Conservation (phyloP, 2,113 vertebrate genomes). For the Herpetotheres cachinnans region DNA sequence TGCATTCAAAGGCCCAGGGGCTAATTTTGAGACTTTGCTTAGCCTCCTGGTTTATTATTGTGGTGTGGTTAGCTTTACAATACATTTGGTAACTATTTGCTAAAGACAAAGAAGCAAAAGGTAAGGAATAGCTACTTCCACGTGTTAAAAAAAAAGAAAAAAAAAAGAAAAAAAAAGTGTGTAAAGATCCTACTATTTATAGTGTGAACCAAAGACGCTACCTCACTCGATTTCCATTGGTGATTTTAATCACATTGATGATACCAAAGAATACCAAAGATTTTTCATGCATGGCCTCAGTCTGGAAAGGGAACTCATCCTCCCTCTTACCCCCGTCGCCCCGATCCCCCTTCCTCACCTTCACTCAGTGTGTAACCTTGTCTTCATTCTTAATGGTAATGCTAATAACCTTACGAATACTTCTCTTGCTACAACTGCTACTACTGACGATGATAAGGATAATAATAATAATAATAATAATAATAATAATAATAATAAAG, state of each 20-base stretch:
- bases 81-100: constrained; percentile 84
- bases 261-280: constrained; percentile 99
- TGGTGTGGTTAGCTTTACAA: constrained; percentile 90
- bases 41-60: constrained; percentile 84
- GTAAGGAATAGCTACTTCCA: constrained; percentile 85
- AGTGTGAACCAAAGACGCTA: constrained; percentile 99
- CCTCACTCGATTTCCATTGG: constrained; percentile 99
- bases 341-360: not conserved
- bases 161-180: constrained; percentile 68
- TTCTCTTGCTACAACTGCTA: constrained; percentile 68
- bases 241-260: constrained; percentile 99
- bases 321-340: constrained; percentile 49
- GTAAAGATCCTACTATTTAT: constrained; percentile 96
- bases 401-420: constrained; percentile 65
- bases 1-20: constrained; percentile 77
- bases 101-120: constrained; percentile 84
- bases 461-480: constrained; percentile 56
- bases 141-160: constrained; percentile 61
- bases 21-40: constrained; percentile 71
- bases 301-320: constrained; percentile 86
- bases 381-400: constrained; percentile 77
- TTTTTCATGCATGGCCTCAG: constrained; percentile 90
- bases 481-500: constrained; percentile 65
- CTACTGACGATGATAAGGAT: constrained; percentile 57
- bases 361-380: constrained; percentile 73